Conservation (phyloP, 2,888 invertebrate species). For the Rhamphomyia laevipes region DNA sequence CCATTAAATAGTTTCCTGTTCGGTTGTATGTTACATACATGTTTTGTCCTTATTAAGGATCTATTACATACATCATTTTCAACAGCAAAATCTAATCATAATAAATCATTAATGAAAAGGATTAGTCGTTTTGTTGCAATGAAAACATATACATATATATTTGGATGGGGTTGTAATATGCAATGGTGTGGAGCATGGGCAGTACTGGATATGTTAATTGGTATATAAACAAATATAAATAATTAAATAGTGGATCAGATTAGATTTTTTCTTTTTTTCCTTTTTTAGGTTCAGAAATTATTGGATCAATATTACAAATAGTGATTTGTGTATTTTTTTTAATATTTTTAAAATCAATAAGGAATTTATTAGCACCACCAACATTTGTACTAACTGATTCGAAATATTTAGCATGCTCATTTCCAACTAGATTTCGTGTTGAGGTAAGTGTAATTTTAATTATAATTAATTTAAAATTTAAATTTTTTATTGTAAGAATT, state of each 20-base stretch:
- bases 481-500: too few relatives aligned
- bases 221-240: conserved; percentile 7
- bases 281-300: conserved; percentile 10
- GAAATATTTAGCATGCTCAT: conserved; percentile 36
- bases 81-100: conserved; percentile 6
- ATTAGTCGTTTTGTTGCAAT: conserved; percentile 10
- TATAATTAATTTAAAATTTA: too few relatives aligned
- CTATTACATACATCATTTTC: conserved; percentile 25
- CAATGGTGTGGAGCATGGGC: conserved; percentile 34
- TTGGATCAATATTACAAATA: conserved; percentile 10
- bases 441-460: conserved; percentile 25
- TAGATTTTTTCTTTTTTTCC: not conserved
- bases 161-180: conserved; percentile 40
- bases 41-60: conserved; percentile 46
- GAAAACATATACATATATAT: conserved; percentile 38
- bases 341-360: conserved; percentile 26
- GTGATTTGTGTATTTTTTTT: conserved; percentile 19
- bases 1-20: conserved; percentile 34
- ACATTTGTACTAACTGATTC: conserved; percentile 37
- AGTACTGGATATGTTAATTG: conserved; percentile 11
- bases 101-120: conserved; percentile 7
- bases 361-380: conserved; percentile 38
- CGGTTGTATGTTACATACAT: conserved; percentile 43
- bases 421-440: conserved; percentile 38
- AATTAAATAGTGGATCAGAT: too few relatives aligned